Conservation (phyloP, 2,797 vertebrate species). For the Coccyzus lansbergi region DNA sequence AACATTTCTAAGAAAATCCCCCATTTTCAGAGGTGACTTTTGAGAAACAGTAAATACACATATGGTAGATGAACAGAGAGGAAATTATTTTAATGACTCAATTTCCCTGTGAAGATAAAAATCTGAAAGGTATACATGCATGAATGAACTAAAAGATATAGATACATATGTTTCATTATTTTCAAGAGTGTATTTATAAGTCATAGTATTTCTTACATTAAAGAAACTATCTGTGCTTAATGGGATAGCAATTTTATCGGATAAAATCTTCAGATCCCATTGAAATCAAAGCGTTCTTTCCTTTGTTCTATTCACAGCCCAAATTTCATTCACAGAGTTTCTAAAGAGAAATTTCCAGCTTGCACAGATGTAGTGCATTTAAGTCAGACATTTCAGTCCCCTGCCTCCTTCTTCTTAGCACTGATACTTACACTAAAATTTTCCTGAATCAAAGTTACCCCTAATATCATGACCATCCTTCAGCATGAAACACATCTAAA, state of each 20-base stretch:
- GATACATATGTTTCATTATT: neutral
- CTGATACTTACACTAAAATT: neutral
- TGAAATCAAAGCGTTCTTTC: neutral
- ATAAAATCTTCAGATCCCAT: neutral
- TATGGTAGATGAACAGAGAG: neutral
- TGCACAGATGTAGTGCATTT: neutral
- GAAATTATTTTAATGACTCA: neutral
- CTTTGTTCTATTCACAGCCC: neutral
- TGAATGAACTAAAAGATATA: neutral
- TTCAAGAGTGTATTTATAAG: neutral
- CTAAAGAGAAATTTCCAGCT: neutral
- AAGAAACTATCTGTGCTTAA: neutral
- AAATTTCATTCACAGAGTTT: neutral
- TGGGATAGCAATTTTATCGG: neutral
- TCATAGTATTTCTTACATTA: neutral
- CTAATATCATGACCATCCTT: neutral
- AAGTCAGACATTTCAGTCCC: neutral
- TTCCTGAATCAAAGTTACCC: neutral
- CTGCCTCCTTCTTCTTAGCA: neutral
- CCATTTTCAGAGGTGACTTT: neutral
- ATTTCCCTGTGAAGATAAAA: neutral
- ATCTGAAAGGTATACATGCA: neutral
- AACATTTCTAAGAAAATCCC: too few relatives aligned
- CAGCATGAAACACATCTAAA: neutral
- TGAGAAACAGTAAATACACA: neutral